These are phyloP conservation scores for Elysia chlorotica DNA, from an alignment of 1,140 invertebrate species.

Conservation along the genomic window DNA sequence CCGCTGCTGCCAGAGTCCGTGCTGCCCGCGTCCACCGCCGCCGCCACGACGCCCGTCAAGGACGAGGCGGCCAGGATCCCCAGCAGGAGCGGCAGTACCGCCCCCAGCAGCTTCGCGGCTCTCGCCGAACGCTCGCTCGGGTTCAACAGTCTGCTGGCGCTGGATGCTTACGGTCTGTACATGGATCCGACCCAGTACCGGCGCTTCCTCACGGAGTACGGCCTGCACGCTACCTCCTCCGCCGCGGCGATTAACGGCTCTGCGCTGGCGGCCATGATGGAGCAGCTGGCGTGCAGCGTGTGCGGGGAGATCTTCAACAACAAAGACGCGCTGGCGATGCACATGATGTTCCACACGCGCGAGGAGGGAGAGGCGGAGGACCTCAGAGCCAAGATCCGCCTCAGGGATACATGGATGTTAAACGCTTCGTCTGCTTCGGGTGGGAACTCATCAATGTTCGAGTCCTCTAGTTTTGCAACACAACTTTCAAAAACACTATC, in stretches of 20 bases:
- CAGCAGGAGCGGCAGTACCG: too few species aligned
- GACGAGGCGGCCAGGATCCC: not conserved
- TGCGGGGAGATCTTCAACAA: conserved; percentile 38
- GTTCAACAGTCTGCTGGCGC: conserved; percentile 3
- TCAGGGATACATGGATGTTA: not conserved
- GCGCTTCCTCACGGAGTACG: conserved; percentile 6
- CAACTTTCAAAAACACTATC: too few species aligned
- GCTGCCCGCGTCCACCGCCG: not conserved
- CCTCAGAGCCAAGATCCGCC: not conserved
- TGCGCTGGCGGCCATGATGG: conserved; percentile 20
- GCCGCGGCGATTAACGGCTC: too few species aligned
- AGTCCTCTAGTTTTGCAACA: too few species aligned
- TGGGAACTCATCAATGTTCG: too few species aligned
- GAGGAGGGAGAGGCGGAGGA: conserved; percentile 2
- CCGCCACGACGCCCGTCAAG: not conserved
- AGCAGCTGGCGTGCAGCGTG: conserved; percentile 30
- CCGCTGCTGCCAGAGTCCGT: not conserved
- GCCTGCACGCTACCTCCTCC: too few species aligned
- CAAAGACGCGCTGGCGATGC: conserved; percentile 50
- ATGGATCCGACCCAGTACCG: conserved; percentile 15
- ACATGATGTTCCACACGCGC: conserved; percentile 43
- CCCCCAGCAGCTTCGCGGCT: not conserved
- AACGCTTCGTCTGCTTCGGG: not conserved
- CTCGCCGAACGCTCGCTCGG: not conserved
- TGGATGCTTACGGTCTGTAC: conserved; percentile 14